A percentile compares a stretch with the other conserved stretches of the same genome.
phyloP scores from a whole-genome alignment of 64 coral and sea anemone genomes.

The Stichodactyla helianthus region DNA sequence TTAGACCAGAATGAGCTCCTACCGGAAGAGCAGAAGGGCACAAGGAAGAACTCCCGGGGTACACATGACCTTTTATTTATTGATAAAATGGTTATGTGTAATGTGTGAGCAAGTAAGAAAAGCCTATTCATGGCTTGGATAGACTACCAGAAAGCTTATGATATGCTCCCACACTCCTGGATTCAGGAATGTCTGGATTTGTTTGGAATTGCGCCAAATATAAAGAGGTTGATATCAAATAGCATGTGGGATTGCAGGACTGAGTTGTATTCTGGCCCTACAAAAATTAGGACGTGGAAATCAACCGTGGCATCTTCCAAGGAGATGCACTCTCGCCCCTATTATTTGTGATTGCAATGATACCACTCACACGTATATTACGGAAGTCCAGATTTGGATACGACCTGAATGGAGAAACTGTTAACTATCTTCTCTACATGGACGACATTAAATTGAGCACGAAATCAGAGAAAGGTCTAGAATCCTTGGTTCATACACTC shows the following conservation, averaged over 20 bases:
- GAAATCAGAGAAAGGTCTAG: neutral
- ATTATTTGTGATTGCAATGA: neutral
- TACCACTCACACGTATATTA: neutral
- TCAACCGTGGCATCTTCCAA: slow-evolving; percentile 10
- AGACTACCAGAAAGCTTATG: slow-evolving; percentile 6
- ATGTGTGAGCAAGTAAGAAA: neutral
- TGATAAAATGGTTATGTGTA: slow-evolving; percentile 26
- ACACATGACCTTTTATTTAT: slow-evolving; percentile 1
- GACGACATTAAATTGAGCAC: slow-evolving; percentile 3
- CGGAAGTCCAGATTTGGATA: neutral
- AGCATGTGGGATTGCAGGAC: slow-evolving; percentile 3
- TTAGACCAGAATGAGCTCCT: neutral
- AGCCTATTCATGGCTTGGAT: slow-evolving; percentile 3
- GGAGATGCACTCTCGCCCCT: slow-evolving; percentile 6
- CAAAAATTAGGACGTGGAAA: neutral
- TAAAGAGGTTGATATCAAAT: neutral
- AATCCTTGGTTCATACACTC: neutral
- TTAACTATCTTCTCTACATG: slow-evolving; percentile 15
- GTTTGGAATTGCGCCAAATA: slow-evolving; percentile 5
- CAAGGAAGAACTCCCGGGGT: neutral
- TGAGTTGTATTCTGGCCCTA: neutral
- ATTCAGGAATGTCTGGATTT: slow-evolving; percentile 9
- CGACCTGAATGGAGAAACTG: neutral
- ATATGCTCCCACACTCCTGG: no score
- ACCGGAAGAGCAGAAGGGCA: slow-evolving; percentile 24